Base-by-base conservation (phyloP, 2,888 invertebrate species). In the Orchesellides sinensis region DNA sequence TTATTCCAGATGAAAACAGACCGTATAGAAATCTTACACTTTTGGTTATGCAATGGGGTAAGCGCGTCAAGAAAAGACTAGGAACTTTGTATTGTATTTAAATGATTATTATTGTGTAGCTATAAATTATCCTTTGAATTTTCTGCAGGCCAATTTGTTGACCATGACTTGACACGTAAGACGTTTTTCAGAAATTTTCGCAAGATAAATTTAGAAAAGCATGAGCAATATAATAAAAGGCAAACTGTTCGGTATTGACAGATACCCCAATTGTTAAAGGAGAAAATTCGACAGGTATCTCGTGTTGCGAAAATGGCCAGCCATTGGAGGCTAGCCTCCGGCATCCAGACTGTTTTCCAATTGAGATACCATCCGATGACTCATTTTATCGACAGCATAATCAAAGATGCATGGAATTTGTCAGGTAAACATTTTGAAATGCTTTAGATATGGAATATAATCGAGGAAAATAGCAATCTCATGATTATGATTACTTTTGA, bases 391-490 rank as follows among this genome's bases (percentile, higher is more conserved):
- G 89, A 0, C 89, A 88, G 8, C 90, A 90, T 85, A 89, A 89
- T 10, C 90, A 90, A 81, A 88, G 89, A 14, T 91, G 91, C 84
- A 90, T 91, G 90, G 91, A 91, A 83, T 91, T 91, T 87, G 90
- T 91, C 2, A 87, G 91, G 75, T 88, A 75, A 45, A n/a, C 14
- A 49, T 17, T 3, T 17, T 3, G 19, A 17, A n/a, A 2, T 17
- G 12, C 8, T 17, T 49, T 19, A 19, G 6, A n/a, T 47, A n/a
- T 10, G 47, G 8, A 47, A n/a, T 47, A 6, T 1, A 12, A 49
- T 3, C 6, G 8, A 49, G 5, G 17, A 49, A 17, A 52, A 56
- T 12, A 25, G 21, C 10, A 32, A 32, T 32, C 6, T 5, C 32
- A 32, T 32, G 32, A 6, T 32, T 32, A n/a, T 32, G 5, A 32